Evolutionary conservation across 2,888 invertebrate genomes (phyloP).

Genomic region (Diloba caeruleocephala): DNA sequence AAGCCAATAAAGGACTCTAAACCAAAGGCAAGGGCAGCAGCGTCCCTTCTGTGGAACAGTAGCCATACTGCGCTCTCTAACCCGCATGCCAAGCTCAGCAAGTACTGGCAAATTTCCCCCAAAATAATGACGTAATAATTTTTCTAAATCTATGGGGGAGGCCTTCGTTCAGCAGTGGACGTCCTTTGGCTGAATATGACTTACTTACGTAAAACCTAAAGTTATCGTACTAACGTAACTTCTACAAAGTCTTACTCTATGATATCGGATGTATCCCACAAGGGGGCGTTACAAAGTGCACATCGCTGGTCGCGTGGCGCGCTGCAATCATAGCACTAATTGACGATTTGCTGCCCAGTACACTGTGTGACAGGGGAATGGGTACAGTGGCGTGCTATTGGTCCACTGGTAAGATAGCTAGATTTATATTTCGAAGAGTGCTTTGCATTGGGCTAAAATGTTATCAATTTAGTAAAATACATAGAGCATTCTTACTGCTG

Average conservation of each 20-base stretch:
- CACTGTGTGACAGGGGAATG: slow-evolving; percentile 50
- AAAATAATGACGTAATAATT: too few species aligned
- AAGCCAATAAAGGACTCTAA: too few species aligned
- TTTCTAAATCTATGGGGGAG: too few species aligned
- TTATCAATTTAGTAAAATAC: background rate
- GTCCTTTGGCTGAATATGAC: too few species aligned
- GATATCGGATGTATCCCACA: slow-evolving; percentile 40
- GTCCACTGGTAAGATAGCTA: background rate
- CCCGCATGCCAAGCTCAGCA: too few species aligned
- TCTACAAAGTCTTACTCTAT: slow-evolving; percentile 21
- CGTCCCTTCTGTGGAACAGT: too few species aligned
- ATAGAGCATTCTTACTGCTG: too few species aligned
- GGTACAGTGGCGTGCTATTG: slow-evolving; percentile 4
- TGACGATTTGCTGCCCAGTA: slow-evolving; percentile 73
- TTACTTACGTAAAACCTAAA: background rate
- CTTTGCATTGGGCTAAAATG: background rate
- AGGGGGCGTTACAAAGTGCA: slow-evolving; percentile 65
- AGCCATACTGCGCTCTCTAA: too few species aligned
- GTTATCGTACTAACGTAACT: background rate
- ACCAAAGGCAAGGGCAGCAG: too few species aligned
- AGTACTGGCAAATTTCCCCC: too few species aligned
- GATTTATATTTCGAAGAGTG: background rate
- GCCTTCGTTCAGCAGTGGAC: too few species aligned
- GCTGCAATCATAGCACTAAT: slow-evolving; percentile 74
- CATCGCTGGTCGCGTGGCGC: slow-evolving; percentile 68